Conservation (phyloP, 2,113 vertebrate genomes). For the Mirza zaza region DNA sequence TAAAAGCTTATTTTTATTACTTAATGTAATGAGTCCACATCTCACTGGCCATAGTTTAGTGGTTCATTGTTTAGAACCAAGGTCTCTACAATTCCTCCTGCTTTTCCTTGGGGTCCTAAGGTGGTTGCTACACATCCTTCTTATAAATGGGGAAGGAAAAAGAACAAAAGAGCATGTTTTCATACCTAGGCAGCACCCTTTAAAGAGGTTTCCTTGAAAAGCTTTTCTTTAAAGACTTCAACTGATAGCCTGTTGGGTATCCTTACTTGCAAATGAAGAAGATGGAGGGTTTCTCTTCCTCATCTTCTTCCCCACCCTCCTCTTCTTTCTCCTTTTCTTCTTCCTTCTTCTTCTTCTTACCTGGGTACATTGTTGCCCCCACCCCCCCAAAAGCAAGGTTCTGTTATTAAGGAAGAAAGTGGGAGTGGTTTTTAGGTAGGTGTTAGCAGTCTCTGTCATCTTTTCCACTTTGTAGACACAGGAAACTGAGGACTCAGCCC, state of each 20-base stretch:
- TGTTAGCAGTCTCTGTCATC: neutral
- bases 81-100: neutral
- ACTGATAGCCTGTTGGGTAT: accelerated
- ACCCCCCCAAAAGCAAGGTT: neutral
- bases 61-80: neutral
- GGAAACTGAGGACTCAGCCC: neutral
- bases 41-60: neutral
- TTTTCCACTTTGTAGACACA: neutral
- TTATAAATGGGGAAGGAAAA: neutral
- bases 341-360: neutral
- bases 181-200: neutral
- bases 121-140: neutral
- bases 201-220: neutral
- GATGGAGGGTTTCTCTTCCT: neutral
- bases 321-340: no score
- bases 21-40: neutral
- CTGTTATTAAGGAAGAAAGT: neutral
- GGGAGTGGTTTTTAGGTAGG: neutral
- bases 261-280: neutral
- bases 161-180: neutral
- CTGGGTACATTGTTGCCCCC: no score
- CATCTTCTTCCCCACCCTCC: neutral
- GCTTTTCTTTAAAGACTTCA: neutral
- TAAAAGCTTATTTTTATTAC: neutral
- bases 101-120: neutral